phyloP scores from a whole-genome alignment of 2,888 invertebrate species.

The Pachycephus smyrnensis region DNA sequence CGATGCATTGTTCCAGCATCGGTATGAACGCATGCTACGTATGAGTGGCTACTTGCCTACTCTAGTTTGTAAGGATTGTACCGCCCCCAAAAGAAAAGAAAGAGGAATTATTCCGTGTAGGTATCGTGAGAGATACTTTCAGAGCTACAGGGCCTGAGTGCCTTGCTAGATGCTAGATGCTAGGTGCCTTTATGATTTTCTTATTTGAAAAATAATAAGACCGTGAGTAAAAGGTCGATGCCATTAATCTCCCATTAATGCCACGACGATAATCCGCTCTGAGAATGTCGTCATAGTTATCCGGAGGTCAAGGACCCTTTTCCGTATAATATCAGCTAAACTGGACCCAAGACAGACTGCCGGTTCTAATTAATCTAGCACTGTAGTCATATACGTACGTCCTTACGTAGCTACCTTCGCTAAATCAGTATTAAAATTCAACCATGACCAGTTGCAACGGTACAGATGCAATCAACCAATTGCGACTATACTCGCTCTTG shows the following conservation, averaged over 20 bases:
- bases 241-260: background rate
- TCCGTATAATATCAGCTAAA: background rate
- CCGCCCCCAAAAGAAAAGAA: background rate
- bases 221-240: background rate
- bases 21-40: background rate
- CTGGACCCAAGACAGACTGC: background rate
- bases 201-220: background rate
- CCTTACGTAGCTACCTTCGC: background rate
- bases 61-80: background rate
- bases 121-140: background rate
- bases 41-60: background rate
- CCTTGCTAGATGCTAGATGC: background rate
- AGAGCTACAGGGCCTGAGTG: background rate
- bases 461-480: background rate
- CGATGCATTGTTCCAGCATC: background rate
- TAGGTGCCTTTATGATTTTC: background rate
- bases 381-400: background rate
- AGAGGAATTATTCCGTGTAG: background rate
- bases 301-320: background rate
- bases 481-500: too few relatives aligned
- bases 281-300: background rate
- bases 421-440: background rate
- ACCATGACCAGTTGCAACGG: background rate
- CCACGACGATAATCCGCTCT: background rate
- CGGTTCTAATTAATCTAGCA: background rate